These are phyloP conservation scores for Nixonia krombeini DNA, from an alignment of 1,140 invertebrate genomes.

Conservation along the genomic window DNA sequence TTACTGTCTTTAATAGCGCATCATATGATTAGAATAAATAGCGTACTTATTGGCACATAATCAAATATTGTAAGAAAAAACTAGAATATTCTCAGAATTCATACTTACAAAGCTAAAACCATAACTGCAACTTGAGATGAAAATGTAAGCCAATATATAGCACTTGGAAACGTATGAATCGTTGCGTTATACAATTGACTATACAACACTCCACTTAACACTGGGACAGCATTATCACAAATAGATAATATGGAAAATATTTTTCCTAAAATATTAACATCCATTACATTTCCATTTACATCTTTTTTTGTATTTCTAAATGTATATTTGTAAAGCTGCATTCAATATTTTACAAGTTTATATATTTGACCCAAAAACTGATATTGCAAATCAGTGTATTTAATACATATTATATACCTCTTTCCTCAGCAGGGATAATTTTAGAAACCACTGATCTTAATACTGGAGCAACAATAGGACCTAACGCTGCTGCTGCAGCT, in stretches of 20 bases:
- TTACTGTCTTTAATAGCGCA: neutral
- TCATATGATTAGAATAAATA: constrained; percentile 12
- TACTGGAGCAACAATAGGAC: constrained; percentile 81
- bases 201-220: constrained; percentile 80
- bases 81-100: neutral
- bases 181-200: constrained; percentile 80
- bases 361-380: too few relatives aligned
- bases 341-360: too few relatives aligned
- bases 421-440: constrained; percentile 76
- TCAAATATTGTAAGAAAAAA: too few relatives aligned
- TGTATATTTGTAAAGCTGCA: too few relatives aligned
- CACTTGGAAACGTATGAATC: constrained; percentile 71
- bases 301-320: too few relatives aligned
- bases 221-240: constrained; percentile 81
- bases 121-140: constrained; percentile 77
- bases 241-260: constrained; percentile 81
- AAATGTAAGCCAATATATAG: constrained; percentile 80
- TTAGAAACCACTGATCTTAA: constrained; percentile 84
- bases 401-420: constrained; percentile 70
- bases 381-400: too few relatives aligned
- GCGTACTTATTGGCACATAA: too few relatives aligned
- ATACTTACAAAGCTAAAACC: constrained; percentile 76
- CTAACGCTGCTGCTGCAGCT: constrained; percentile 77
- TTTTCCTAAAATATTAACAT: constrained; percentile 73
- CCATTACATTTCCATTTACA: constrained; percentile 1